phyloP scores from a whole-genome alignment of 2,113 vertebrate genomes.

The Lipophrys pholis region DNA sequence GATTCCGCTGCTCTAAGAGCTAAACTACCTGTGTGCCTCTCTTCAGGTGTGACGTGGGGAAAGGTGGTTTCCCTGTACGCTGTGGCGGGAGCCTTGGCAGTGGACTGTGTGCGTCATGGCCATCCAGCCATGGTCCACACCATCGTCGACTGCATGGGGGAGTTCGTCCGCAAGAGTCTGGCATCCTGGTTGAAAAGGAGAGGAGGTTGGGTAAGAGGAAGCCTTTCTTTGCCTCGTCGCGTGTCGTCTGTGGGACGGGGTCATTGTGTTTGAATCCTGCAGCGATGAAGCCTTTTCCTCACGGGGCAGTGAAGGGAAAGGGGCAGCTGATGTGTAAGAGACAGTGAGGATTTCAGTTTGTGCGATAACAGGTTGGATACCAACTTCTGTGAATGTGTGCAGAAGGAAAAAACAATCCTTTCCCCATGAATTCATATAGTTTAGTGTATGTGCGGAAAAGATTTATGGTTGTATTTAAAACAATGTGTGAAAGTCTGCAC shows the following conservation, averaged over 20 bases:
- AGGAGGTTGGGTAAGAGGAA: slow-evolving; percentile 94
- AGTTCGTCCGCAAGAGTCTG: slow-evolving; percentile 95
- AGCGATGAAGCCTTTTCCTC: neutral
- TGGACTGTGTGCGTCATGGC: slow-evolving; percentile 93
- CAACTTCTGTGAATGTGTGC: too few species aligned
- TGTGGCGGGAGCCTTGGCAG: slow-evolving; percentile 91
- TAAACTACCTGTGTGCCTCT: slow-evolving; percentile 16
- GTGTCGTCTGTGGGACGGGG: neutral
- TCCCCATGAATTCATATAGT: neutral
- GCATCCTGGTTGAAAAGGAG: slow-evolving; percentile 89
- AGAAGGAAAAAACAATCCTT: neutral
- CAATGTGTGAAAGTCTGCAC: neutral
- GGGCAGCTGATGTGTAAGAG: too few species aligned
- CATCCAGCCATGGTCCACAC: slow-evolving; percentile 93
- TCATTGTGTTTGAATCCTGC: slow-evolving; percentile 1
- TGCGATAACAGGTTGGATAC: too few species aligned
- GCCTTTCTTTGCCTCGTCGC: neutral
- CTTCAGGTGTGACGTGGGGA: slow-evolving; percentile 93
- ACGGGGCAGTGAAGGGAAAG: too few species aligned
- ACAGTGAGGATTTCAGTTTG: too few species aligned
- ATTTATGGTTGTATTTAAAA: neutral
- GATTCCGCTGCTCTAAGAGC: too few species aligned
- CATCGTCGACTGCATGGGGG: slow-evolving; percentile 96
- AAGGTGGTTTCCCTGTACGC: slow-evolving; percentile 95
- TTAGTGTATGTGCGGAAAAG: neutral